Conservation (phyloP, 2,888 invertebrate species). For the Mythimna vitellina region DNA sequence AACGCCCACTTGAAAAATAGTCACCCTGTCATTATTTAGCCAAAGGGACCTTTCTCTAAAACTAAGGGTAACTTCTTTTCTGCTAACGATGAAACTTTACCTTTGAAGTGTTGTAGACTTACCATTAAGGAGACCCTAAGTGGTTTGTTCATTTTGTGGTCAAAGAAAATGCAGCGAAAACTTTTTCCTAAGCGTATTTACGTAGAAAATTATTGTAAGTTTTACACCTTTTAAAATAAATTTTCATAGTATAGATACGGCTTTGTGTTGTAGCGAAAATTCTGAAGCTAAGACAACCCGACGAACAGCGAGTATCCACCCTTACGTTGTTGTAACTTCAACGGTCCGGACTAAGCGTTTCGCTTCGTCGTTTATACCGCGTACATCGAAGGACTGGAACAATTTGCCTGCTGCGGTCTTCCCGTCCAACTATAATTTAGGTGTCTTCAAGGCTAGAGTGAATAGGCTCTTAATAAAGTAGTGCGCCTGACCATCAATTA, state of each 20-base stretch:
- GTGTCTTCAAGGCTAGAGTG: too few species aligned
- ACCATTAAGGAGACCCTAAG: slow-evolving; percentile 7
- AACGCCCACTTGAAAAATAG: slow-evolving; percentile 9
- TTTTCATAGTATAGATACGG: not conserved
- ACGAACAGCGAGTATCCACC: too few species aligned
- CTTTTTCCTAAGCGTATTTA: slow-evolving; percentile 6
- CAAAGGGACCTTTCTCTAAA: slow-evolving; percentile 1
- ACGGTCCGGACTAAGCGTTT: too few species aligned
- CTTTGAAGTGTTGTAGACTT: slow-evolving; percentile 24
- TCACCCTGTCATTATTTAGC: slow-evolving; percentile 23
- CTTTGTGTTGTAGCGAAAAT: not conserved
- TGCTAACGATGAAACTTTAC: slow-evolving; percentile 47
- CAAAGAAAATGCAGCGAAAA: slow-evolving; percentile 34
- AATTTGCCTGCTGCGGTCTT: too few species aligned
- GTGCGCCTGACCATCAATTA: too few species aligned
- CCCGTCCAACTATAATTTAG: too few species aligned
- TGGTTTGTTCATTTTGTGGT: slow-evolving; percentile 36
- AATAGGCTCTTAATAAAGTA: too few species aligned
- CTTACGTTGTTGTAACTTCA: too few species aligned
- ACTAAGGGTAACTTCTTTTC: slow-evolving; percentile 27
- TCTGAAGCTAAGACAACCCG: too few species aligned
- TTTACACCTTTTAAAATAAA: not conserved
- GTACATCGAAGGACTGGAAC: too few species aligned
- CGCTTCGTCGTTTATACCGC: too few species aligned
- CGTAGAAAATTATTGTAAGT: slow-evolving; percentile 1